Conservation (phyloP, 2,888 invertebrate species). For the Noctua pronuba region DNA sequence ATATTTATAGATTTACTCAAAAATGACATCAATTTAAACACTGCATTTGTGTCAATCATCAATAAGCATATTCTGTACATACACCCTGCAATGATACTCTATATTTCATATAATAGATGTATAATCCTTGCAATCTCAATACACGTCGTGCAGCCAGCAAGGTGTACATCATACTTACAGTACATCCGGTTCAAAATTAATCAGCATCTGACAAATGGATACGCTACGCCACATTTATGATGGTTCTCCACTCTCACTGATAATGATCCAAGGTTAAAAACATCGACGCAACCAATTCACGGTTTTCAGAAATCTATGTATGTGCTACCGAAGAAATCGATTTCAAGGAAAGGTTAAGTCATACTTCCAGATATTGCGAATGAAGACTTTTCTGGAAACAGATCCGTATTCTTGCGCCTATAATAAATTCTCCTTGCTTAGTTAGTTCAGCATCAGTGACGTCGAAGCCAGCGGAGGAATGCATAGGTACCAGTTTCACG, state of each 20-base stretch:
- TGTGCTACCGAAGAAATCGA: neutral
- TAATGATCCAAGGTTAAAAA: neutral
- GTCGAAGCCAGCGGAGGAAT: slow-evolving; percentile 23
- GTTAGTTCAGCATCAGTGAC: neutral
- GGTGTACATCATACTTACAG: neutral
- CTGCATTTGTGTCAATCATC: neutral
- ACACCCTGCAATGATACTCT: neutral
- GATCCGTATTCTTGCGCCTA: neutral
- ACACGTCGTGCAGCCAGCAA: neutral
- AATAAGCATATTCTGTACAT: neutral
- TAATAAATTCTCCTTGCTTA: neutral
- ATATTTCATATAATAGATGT: slow-evolving; percentile 1
- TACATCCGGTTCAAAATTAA: neutral
- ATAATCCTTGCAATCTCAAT: slow-evolving; percentile 10
- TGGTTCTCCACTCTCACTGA: neutral
- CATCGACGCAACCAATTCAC: neutral
- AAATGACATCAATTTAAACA: neutral
- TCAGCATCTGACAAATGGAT: neutral
- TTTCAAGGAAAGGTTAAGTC: neutral
- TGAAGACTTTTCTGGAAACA: neutral
- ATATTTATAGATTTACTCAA: neutral
- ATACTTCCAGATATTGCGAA: neutral
- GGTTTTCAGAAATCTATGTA: neutral
- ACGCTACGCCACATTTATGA: neutral
- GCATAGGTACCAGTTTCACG: slow-evolving; percentile 38